phyloP scores from a whole-genome alignment of 53 echinoderm and acorn worm species.

The Holothuria leucospilota region DNA sequence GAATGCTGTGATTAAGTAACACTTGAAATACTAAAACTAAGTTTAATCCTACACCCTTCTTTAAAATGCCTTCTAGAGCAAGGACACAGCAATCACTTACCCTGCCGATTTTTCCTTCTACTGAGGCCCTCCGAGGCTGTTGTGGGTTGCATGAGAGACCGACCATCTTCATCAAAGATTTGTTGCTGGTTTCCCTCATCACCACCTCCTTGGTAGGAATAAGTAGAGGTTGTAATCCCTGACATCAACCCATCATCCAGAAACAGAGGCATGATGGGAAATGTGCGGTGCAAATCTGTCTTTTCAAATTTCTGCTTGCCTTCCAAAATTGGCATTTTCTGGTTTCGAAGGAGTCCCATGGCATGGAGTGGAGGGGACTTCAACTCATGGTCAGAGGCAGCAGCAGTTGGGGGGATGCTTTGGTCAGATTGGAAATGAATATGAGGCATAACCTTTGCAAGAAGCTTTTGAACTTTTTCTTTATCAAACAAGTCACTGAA shows the following conservation, averaged over 20 bases:
- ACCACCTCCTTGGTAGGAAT: conserved; percentile 43
- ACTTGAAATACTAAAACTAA: no score
- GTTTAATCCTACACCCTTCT: no score
- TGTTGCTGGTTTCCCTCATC: conserved; percentile 57
- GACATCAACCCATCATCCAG: conserved; percentile 74
- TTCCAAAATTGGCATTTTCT: conserved; percentile 77
- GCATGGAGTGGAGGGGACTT: conserved; percentile 77
- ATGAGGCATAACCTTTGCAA: conserved; percentile 82
- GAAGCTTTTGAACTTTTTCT: conserved; percentile 76
- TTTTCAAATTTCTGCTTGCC: conserved; percentile 54
- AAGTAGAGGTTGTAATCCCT: conserved; percentile 70
- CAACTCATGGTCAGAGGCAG: conserved; percentile 38
- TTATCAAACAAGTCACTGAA: conserved; percentile 88
- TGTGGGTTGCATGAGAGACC: conserved; percentile 37
- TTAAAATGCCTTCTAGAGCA: no score
- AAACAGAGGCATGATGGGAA: conserved; percentile 63
- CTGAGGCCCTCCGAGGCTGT: conserved; percentile 51
- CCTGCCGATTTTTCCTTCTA: conserved; percentile 26
- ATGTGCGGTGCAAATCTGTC: not conserved
- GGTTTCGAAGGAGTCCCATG: conserved; percentile 86
- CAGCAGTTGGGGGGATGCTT: not conserved
- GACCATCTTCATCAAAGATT: conserved; percentile 28
- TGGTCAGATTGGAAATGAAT: conserved; percentile 70
- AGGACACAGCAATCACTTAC: not conserved
- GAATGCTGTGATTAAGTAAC: no score